Conservation (phyloP, 2,113 vertebrate species). For the Variabilichromis moorii region DNA sequence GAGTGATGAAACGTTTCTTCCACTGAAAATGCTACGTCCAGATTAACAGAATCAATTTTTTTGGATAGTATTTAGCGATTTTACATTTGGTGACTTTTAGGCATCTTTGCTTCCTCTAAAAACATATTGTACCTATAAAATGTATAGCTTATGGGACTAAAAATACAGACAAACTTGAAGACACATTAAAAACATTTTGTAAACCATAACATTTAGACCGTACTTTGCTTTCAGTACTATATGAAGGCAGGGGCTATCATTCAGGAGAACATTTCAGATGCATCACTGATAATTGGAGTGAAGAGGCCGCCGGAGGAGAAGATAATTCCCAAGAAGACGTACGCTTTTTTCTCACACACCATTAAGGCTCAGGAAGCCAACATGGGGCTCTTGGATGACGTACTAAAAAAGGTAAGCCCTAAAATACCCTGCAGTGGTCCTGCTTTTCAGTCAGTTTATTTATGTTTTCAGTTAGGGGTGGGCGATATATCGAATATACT, state of each 20-base stretch:
- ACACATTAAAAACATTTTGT: neutral
- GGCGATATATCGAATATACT: neutral
- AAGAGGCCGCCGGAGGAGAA: constrained; percentile 91
- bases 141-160: neutral
- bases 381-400: constrained; percentile 89
- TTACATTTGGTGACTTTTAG: neutral
- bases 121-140: neutral
- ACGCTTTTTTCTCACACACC: constrained; percentile 97
- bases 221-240: constrained; percentile 76
- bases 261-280: constrained; percentile 92
- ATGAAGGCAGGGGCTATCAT: constrained; percentile 85
- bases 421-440: neutral
- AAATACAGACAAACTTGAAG: neutral
- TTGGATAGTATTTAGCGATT: neutral
- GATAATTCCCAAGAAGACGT: constrained; percentile 86
- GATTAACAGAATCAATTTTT: neutral
- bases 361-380: constrained; percentile 98
- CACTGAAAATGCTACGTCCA: neutral
- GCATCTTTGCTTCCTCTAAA: neutral
- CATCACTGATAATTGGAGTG: constrained; percentile 90
- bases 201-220: neutral
- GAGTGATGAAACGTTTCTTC: neutral
- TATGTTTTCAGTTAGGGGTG: neutral
- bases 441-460: neutral
- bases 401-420: constrained; percentile 82